Evolutionary conservation across 2,888 invertebrate species (phyloP).

Genomic region (Drosophila emarginata): DNA sequence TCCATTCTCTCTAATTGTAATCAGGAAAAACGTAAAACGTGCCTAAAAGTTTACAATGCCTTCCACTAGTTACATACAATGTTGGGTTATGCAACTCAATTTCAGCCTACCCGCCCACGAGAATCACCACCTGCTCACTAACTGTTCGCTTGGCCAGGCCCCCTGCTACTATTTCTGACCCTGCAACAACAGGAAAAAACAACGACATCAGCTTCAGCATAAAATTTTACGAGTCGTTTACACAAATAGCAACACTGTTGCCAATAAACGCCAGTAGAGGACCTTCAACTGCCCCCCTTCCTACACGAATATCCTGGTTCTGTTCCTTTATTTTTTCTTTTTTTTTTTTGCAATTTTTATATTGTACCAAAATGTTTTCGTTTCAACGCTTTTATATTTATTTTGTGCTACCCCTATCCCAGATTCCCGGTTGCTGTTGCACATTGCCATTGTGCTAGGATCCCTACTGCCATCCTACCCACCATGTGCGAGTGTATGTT

Average conservation of each 20-base stretch:
- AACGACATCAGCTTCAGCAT: conserved; percentile 55
- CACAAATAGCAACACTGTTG: conserved; percentile 77
- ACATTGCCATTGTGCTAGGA: conserved; percentile 34
- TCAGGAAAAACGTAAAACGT: conserved; percentile 2
- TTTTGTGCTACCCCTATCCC: conserved; percentile 46
- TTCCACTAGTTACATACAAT: conserved; percentile 1
- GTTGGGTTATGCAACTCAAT: not conserved
- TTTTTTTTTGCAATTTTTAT: conserved; percentile 66
- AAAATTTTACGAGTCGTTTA: conserved; percentile 77
- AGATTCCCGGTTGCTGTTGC: conserved; percentile 15
- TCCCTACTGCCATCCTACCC: not conserved
- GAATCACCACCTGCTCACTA: not conserved
- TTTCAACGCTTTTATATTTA: conserved; percentile 73
- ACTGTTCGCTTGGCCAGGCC: too few relatives aligned
- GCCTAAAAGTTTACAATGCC: conserved; percentile 5
- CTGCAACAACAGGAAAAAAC: conserved; percentile 22
- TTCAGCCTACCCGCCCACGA: not conserved
- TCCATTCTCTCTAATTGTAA: not conserved
- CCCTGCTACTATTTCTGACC: not conserved
- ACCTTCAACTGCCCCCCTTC: conserved; percentile 3
- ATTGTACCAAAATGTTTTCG: conserved; percentile 74
- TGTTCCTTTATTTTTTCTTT: too few relatives aligned
- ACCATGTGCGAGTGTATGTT: conserved; percentile 24
- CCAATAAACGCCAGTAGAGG: conserved; percentile 60
- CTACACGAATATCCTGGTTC: not conserved